A percentile compares a stretch with the other conserved stretches of the same genome.
These are phyloP conservation scores for Aphelenchoides bicaudatus DNA, from an alignment of 2,888 invertebrate genomes.

Conservation along the genomic window DNA sequence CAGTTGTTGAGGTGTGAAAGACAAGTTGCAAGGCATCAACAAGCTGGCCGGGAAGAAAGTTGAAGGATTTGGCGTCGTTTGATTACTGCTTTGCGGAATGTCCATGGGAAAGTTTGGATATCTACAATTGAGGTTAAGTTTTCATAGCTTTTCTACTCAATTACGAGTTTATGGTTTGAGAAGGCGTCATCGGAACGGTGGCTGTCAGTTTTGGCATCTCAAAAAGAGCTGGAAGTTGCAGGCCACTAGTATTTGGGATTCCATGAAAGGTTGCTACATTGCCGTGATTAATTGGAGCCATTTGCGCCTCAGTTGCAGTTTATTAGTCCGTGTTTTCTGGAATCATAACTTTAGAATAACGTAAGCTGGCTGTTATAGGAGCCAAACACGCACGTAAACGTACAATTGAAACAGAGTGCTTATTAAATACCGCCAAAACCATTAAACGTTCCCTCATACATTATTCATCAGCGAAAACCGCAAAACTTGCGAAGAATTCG, in stretches of 20 bases:
- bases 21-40: constrained; percentile 11
- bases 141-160: not conserved
- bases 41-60: not conserved
- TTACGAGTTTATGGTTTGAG: constrained; percentile 4
- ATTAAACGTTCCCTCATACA: too few relatives aligned
- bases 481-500: too few relatives aligned
- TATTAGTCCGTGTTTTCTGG: too few relatives aligned
- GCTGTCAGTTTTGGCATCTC: constrained; percentile 11
- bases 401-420: too few relatives aligned
- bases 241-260: not conserved
- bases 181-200: not conserved
- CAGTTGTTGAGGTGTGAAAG: not conserved
- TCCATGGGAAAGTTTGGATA: constrained; percentile 1
- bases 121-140: not conserved
- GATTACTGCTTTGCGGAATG: not conserved
- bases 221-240: not conserved
- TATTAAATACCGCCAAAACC: too few relatives aligned
- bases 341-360: too few relatives aligned
- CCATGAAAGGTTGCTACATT: constrained; percentile 11
- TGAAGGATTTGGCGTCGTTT: not conserved
- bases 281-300: constrained; percentile 1
- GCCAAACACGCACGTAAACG: too few relatives aligned
- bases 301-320: too few relatives aligned
- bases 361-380: constrained; percentile 1
- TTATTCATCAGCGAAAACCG: too few relatives aligned